Conservation (phyloP, 2,113 vertebrate genomes). For the Trochalopteron elliotii region DNA sequence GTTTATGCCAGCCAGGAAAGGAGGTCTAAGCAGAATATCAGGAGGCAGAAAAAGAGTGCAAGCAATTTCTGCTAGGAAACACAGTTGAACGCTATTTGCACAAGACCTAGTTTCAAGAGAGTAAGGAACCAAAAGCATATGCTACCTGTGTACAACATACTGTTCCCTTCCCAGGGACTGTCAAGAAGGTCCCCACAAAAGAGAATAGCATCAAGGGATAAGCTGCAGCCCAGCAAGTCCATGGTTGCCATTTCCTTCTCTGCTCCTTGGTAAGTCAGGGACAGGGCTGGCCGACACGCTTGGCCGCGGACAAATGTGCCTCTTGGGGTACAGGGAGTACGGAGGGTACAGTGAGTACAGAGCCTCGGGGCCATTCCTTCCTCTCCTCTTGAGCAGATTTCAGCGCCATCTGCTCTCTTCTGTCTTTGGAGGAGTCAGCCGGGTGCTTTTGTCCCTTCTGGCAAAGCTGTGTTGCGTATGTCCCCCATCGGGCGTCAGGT, state of each 20-base stretch:
- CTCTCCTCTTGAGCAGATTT: constrained; percentile 47
- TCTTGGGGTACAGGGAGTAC: not conserved
- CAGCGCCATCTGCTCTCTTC: constrained; percentile 31
- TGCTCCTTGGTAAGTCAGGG: not conserved
- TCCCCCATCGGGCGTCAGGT: not conserved
- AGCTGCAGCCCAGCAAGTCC: not conserved
- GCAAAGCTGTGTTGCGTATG: constrained; percentile 7
- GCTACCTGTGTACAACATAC: not conserved
- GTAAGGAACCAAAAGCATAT: not conserved
- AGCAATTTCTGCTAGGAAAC: not conserved
- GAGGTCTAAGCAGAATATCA: not conserved
- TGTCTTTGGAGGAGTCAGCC: constrained; percentile 28
- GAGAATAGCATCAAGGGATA: not conserved
- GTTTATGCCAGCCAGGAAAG: not conserved
- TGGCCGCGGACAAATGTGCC: not conserved
- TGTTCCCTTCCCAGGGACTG: not conserved
- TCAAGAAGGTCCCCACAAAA: not conserved
- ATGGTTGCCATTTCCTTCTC: not conserved
- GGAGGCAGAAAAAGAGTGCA: not conserved
- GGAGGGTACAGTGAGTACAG: not conserved
- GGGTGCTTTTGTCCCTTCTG: constrained; percentile 22
- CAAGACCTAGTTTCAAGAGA: not conserved
- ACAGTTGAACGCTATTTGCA: not conserved
- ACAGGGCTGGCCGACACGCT: not conserved
- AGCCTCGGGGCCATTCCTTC: constrained; percentile 47